Evolutionary conservation across 2,888 invertebrate genomes (phyloP).

Genomic region (Eurytoma adleriae): DNA sequence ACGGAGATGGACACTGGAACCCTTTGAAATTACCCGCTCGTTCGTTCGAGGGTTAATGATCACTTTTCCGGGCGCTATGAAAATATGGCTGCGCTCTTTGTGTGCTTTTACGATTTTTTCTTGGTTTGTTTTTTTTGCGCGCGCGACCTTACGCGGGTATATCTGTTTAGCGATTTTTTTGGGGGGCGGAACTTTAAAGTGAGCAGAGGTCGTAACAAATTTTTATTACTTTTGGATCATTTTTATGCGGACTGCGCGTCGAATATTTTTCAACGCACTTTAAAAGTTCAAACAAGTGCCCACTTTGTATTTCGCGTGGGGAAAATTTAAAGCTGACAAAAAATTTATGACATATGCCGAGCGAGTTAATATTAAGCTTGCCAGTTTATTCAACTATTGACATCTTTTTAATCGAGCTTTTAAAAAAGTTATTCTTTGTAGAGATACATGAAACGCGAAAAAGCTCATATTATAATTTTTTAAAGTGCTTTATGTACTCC

Average conservation of each 20-base stretch:
- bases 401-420: too few species aligned
- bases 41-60: too few species aligned
- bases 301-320: not conserved
- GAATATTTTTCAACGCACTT: not conserved
- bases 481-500: too few species aligned
- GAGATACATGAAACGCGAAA: too few species aligned
- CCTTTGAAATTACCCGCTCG: too few species aligned
- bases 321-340: constrained; percentile 13
- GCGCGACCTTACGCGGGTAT: not conserved
- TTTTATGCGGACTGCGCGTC: not conserved
- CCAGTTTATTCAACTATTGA: not conserved
- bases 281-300: constrained; percentile 11
- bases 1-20: too few species aligned
- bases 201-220: too few species aligned
- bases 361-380: not conserved
- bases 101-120: not conserved
- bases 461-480: too few species aligned
- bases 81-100: not conserved
- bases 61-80: too few species aligned
- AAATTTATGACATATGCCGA: constrained; percentile 17
- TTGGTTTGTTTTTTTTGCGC: not conserved
- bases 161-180: not conserved
- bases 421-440: too few species aligned
- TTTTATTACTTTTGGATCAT: not conserved
- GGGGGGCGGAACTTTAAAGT: too few species aligned